phyloP scores from a whole-genome alignment of 2,888 invertebrate species.

The Zelleria hepariella region DNA sequence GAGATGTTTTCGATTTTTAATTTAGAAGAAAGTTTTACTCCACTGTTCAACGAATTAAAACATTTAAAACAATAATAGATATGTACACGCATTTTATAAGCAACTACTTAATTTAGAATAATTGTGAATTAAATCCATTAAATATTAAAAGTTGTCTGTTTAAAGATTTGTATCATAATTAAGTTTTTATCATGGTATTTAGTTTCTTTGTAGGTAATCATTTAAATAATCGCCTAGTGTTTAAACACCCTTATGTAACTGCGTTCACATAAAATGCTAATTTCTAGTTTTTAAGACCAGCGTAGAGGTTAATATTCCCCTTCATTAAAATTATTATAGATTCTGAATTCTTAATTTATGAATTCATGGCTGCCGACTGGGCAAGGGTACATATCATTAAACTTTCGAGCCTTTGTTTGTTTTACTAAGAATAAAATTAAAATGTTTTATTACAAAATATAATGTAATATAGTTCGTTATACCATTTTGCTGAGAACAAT shows the following conservation, averaged over 20 bases:
- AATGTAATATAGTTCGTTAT: not conserved
- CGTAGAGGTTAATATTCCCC: constrained; percentile 28
- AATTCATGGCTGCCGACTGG: constrained; percentile 37
- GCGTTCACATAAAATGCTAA: constrained; percentile 4
- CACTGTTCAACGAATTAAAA: not conserved
- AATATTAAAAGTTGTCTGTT: no score
- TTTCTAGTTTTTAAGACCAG: not conserved
- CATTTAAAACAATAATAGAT: no score
- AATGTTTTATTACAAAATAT: not conserved
- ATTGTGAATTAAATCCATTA: no score
- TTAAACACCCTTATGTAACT: constrained; percentile 1
- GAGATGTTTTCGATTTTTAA: not conserved
- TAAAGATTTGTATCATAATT: no score
- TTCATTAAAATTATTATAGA: constrained; percentile 46
- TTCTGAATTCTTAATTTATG: constrained; percentile 56
- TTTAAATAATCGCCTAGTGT: not conserved
- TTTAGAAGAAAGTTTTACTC: not conserved
- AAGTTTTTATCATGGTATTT: not conserved
- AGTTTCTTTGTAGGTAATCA: no score
- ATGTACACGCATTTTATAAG: no score
- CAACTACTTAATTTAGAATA: no score
- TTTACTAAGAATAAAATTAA: not conserved
- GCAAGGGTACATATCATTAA: constrained; percentile 61
- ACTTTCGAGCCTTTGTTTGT: constrained; percentile 9
- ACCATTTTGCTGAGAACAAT: not conserved